Evolutionary conservation across 2,888 invertebrate genomes (phyloP).

Genomic region (Abrostola triplasia): DNA sequence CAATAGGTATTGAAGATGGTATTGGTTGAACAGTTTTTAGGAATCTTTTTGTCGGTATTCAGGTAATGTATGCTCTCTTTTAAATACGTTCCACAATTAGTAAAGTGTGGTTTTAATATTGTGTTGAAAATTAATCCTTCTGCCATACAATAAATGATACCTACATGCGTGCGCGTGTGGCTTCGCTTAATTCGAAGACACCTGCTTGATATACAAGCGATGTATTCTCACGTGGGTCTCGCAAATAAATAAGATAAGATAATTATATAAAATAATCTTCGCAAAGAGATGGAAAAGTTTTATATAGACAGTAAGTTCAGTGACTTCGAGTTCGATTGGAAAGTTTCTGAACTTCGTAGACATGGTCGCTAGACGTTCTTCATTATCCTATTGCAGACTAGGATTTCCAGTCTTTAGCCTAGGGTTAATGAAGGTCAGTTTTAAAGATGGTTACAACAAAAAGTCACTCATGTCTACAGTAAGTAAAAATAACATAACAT

Average conservation of each 20-base stretch:
- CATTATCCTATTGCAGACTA: not conserved
- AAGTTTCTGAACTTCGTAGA: slow-evolving; percentile 11
- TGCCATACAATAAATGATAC: too few species aligned
- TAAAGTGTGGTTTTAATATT: too few species aligned
- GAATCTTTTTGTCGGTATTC: too few species aligned
- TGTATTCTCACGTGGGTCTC: slow-evolving; percentile 10
- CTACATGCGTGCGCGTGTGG: too few species aligned
- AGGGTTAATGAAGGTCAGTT: too few species aligned
- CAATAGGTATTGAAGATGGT: too few species aligned
- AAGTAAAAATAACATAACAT: too few species aligned
- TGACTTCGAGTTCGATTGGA: slow-evolving; percentile 21
- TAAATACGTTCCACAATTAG: too few species aligned
- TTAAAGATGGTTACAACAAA: slow-evolving; percentile 10
- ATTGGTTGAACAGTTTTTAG: too few species aligned
- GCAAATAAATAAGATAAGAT: slow-evolving; percentile 36
- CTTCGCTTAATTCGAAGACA: slow-evolving; percentile 14
- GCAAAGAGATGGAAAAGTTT: slow-evolving; percentile 26
- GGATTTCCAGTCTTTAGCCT: too few species aligned
- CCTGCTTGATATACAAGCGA: slow-evolving; percentile 24
- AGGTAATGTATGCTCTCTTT: too few species aligned
- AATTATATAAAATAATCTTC: slow-evolving; percentile 12
- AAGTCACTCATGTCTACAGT: not conserved
- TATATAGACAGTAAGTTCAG: slow-evolving; percentile 25
- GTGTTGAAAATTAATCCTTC: too few species aligned
- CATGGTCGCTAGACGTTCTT: not conserved